These are phyloP conservation scores for Paralichthys olivaceus DNA, from an alignment of 2,113 vertebrate genomes.

Conservation along the genomic window DNA sequence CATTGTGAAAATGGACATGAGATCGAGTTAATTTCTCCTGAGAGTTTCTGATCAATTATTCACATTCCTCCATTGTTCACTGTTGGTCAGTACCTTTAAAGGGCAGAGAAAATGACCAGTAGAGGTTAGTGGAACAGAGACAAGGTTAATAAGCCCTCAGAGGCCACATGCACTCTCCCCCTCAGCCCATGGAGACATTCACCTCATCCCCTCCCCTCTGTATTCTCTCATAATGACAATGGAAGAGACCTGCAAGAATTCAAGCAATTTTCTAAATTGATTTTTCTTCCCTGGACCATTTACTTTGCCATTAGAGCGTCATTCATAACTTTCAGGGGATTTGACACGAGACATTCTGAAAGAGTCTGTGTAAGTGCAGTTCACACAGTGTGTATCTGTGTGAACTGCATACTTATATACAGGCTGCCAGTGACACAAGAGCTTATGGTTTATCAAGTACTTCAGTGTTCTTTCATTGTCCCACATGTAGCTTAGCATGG, in stretches of 20 bases:
- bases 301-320: slow-evolving; percentile 59
- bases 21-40: slow-evolving; percentile 24
- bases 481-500: neutral
- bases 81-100: slow-evolving; percentile 31
- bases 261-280: slow-evolving; percentile 83
- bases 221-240: slow-evolving; percentile 73
- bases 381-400: neutral
- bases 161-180: slow-evolving; percentile 8
- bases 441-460: neutral
- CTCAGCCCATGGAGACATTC: neutral
- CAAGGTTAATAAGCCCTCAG: slow-evolving; percentile 61
- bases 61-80: neutral
- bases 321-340: slow-evolving; percentile 74
- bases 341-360: slow-evolving; percentile 38
- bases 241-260: slow-evolving; percentile 78
- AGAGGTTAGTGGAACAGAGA: slow-evolving; percentile 34
- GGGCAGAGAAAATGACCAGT: slow-evolving; percentile 12
- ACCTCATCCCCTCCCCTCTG: neutral
- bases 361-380: slow-evolving; percentile 4
- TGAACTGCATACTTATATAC: neutral
- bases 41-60: slow-evolving; percentile 38
- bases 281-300: slow-evolving; percentile 78
- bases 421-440: neutral
- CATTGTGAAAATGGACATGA: neutral
- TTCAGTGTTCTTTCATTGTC: neutral